phyloP scores from a whole-genome alignment of 2,797 vertebrate genomes.

The Xerus rutilus region DNA sequence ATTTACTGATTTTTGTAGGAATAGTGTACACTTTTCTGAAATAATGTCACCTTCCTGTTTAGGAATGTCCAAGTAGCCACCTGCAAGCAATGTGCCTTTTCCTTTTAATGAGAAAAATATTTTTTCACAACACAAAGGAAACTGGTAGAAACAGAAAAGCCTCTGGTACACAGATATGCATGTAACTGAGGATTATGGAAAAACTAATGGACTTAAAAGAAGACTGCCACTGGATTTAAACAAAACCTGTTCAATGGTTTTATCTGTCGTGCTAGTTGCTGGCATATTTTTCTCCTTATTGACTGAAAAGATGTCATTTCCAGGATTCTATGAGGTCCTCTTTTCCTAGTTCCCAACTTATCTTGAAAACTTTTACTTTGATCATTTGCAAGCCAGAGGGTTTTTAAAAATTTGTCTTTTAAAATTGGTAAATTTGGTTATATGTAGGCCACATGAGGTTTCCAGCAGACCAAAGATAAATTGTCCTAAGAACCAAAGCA shows the following conservation, averaged over 20 bases:
- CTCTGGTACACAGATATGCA: background rate
- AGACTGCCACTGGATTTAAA: background rate
- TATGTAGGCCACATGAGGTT: background rate
- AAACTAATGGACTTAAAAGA: background rate
- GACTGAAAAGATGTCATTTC: background rate
- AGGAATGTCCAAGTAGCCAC: background rate
- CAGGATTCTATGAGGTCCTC: background rate
- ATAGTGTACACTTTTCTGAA: background rate
- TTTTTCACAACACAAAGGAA: background rate
- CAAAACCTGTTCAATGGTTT: background rate
- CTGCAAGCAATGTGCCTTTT: background rate
- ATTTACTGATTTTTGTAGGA: background rate
- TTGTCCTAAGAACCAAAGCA: background rate
- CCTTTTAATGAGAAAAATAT: background rate
- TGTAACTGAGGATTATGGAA: background rate
- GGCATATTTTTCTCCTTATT: background rate
- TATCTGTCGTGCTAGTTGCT: background rate
- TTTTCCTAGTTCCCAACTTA: background rate
- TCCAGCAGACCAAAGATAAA: background rate
- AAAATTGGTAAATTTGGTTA: background rate
- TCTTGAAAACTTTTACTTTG: background rate
- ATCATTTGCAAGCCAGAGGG: background rate
- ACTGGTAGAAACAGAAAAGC: background rate
- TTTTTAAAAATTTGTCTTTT: background rate
- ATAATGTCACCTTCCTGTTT: background rate